Percentiles rank a stretch among this genome's conserved stretches.
Conservation (phyloP, 2,113 vertebrate genomes). For the Isurus oxyrinchus region DNA sequence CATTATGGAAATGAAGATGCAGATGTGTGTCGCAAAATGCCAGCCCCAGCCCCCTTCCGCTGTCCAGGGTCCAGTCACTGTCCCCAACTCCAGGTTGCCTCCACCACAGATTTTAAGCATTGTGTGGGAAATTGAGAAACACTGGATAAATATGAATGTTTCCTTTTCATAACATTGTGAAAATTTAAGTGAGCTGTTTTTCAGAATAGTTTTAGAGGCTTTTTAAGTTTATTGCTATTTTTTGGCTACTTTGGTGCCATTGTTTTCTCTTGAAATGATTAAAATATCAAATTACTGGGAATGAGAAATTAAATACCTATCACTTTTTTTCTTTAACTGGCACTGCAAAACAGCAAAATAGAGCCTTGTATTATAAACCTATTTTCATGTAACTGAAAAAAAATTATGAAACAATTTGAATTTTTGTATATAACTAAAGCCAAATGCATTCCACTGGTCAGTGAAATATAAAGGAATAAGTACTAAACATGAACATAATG, state of each 20-base stretch:
- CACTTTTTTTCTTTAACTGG: not conserved
- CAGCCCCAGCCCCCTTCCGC: not conserved
- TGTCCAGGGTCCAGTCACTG: not conserved
- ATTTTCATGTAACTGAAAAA: not conserved
- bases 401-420: not conserved
- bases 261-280: not conserved
- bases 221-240: not conserved
- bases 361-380: not conserved
- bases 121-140: not conserved
- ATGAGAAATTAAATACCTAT: not conserved
- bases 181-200: not conserved
- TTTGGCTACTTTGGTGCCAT: not conserved
- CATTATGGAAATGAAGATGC: not conserved
- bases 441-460: slow-evolving; percentile 31
- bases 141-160: not conserved
- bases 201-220: not conserved
- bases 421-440: not conserved
- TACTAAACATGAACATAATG: slow-evolving; percentile 52
- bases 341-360: not conserved
- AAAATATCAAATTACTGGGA: not conserved
- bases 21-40: not conserved
- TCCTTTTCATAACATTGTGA: not conserved
- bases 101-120: not conserved
- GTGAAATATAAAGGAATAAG: slow-evolving; percentile 51
- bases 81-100: not conserved